Evolutionary conservation across 2,797 vertebrate species (phyloP).

Genomic region (Peromyscus nudipes): DNA sequence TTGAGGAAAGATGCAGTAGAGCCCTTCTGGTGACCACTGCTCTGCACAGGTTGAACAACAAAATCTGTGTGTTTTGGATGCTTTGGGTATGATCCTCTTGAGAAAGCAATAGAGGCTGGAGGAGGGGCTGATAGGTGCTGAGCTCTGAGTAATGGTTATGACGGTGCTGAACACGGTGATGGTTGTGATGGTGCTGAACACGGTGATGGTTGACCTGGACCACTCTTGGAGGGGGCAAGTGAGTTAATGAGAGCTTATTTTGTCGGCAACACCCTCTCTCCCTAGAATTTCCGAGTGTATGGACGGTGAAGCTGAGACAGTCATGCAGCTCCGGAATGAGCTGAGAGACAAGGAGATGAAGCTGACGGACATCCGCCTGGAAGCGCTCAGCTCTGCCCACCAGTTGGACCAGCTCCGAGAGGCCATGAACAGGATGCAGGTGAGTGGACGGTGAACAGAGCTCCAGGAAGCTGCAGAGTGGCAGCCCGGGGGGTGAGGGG

Average conservation of each 20-base stretch:
- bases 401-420: constrained; percentile 98
- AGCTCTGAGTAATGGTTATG: not conserved
- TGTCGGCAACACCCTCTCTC: not conserved
- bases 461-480: not conserved
- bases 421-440: constrained; percentile 99
- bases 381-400: constrained; percentile 98
- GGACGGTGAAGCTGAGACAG: constrained; percentile 96
- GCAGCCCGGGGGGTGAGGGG: rapidly evolving
- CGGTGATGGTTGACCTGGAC: not conserved
- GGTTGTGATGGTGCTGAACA: no score
- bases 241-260: not conserved
- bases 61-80: not conserved
- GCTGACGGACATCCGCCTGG: constrained; percentile 97
- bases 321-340: constrained; percentile 97
- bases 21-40: not conserved
- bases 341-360: constrained; percentile 99
- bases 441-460: constrained; percentile 70
- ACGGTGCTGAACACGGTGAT: no score
- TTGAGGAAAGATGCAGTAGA: not conserved
- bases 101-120: not conserved
- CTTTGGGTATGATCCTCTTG: not conserved
- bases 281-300: constrained; percentile 95
- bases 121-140: not conserved
- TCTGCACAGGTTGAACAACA: not conserved
- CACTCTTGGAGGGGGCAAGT: not conserved